Evolutionary conservation across 2,888 invertebrate genomes (phyloP).

Genomic region (Aphodius sticticus): DNA sequence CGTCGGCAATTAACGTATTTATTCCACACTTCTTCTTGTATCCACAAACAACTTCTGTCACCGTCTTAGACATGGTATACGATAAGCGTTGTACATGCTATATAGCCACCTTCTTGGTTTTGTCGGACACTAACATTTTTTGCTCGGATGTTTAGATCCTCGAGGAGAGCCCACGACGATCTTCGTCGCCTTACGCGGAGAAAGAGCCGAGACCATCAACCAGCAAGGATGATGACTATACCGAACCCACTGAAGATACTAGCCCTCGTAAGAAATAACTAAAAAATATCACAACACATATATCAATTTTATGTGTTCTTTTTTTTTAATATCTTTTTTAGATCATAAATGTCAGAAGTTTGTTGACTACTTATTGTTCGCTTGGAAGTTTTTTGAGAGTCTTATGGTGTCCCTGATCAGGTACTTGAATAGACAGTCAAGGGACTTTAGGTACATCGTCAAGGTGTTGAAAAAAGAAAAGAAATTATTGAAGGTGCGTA

Average conservation of each 20-base stretch:
- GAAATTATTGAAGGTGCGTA: conserved; percentile 79
- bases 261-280: conserved; percentile 33
- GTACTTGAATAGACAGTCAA: conserved; percentile 85
- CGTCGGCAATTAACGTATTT: neutral
- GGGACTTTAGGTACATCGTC: conserved; percentile 95
- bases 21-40: neutral
- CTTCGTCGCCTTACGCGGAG: conserved; percentile 22
- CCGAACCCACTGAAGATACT: conserved; percentile 52
- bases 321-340: neutral
- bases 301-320: too few species aligned
- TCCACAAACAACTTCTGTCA: neutral
- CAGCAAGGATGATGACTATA: conserved; percentile 55
- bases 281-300: neutral
- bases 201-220: conserved; percentile 55
- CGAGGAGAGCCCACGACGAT: conserved; percentile 24
- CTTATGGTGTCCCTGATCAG: conserved; percentile 82
- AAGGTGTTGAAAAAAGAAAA: conserved; percentile 89
- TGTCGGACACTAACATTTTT: neutral
- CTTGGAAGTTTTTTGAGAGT: conserved; percentile 78
- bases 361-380: conserved; percentile 64
- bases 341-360: conserved; percentile 60
- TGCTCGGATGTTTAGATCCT: neutral
- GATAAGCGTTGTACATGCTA: neutral
- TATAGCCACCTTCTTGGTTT: neutral
- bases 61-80: neutral